These are phyloP conservation scores for Centropyge bicolor DNA, from an alignment of 2,797 vertebrate genomes.

Conservation along the genomic window DNA sequence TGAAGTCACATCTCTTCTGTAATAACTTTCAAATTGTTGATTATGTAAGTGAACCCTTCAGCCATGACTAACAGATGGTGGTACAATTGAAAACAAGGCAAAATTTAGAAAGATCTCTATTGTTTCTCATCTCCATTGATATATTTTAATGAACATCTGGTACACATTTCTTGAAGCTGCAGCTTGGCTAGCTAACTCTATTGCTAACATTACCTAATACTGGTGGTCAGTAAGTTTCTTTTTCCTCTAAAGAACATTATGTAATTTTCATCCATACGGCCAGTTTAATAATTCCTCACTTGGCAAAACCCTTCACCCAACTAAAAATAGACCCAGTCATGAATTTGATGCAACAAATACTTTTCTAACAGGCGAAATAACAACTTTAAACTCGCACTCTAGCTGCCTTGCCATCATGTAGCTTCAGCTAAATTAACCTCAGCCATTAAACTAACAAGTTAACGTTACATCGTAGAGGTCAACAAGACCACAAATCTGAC, in stretches of 20 bases:
- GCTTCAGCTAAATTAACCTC: neutral
- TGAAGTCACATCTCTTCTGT: neutral
- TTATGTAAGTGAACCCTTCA: neutral
- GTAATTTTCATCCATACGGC: neutral
- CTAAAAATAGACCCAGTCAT: accelerated
- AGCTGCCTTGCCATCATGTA: neutral
- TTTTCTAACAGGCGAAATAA: neutral
- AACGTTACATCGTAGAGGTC: slow-evolving; percentile 26
- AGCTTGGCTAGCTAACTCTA: neutral
- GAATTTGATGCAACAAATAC: neutral
- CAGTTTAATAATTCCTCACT: neutral
- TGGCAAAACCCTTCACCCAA: neutral
- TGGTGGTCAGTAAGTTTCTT: neutral
- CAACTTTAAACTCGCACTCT: neutral
- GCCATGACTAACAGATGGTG: neutral
- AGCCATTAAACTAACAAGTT: neutral
- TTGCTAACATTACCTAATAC: neutral
- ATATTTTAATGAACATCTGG: slow-evolving; percentile 54
- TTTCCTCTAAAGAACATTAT: neutral
- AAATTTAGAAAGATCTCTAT: neutral
- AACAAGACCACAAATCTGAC: slow-evolving; percentile 10
- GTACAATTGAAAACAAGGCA: neutral
- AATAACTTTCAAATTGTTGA: neutral
- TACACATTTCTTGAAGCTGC: slow-evolving; percentile 25
- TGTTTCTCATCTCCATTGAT: neutral